These are phyloP conservation scores for Hybognathus amarus DNA, from an alignment of 2,797 vertebrate genomes.

Conservation along the genomic window DNA sequence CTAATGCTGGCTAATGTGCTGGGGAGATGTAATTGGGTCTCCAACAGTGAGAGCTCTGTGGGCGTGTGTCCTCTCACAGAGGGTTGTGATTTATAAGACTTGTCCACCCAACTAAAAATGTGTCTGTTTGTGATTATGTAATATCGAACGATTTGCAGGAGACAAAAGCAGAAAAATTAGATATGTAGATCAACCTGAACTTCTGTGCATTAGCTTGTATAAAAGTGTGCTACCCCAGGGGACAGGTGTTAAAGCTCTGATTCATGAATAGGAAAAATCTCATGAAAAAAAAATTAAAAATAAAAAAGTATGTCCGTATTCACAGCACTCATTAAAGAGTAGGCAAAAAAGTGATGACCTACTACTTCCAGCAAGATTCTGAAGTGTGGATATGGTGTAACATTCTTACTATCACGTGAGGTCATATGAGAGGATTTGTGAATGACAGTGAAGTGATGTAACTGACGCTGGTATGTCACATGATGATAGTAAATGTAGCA, in stretches of 20 bases:
- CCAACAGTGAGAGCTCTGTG: slow-evolving; percentile 68
- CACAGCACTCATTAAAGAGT: no score
- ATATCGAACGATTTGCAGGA: slow-evolving; percentile 16
- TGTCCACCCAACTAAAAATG: slow-evolving; percentile 26
- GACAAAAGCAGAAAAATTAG: slow-evolving; percentile 9
- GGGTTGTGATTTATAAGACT: slow-evolving; percentile 44
- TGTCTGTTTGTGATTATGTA: slow-evolving; percentile 33
- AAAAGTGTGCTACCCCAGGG: neutral
- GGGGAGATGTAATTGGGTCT: slow-evolving; percentile 76
- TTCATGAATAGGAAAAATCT: slow-evolving; percentile 30
- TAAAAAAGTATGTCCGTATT: neutral
- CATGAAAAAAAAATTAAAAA: no score
- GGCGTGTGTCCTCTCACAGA: slow-evolving; percentile 68
- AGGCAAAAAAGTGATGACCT: no score
- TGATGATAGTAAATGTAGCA: neutral
- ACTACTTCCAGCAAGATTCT: no score
- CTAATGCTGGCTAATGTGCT: slow-evolving; percentile 78
- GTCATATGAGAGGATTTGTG: no score
- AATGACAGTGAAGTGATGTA: no score
- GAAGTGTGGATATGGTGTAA: no score
- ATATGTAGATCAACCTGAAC: slow-evolving; percentile 2
- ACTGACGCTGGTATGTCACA: no score
- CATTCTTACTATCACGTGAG: no score
- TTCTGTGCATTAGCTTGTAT: slow-evolving; percentile 12
- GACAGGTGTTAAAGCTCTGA: slow-evolving; percentile 2